These are phyloP conservation scores for Perca fluviatilis DNA, from an alignment of 2,113 vertebrate species.

Conservation along the genomic window DNA sequence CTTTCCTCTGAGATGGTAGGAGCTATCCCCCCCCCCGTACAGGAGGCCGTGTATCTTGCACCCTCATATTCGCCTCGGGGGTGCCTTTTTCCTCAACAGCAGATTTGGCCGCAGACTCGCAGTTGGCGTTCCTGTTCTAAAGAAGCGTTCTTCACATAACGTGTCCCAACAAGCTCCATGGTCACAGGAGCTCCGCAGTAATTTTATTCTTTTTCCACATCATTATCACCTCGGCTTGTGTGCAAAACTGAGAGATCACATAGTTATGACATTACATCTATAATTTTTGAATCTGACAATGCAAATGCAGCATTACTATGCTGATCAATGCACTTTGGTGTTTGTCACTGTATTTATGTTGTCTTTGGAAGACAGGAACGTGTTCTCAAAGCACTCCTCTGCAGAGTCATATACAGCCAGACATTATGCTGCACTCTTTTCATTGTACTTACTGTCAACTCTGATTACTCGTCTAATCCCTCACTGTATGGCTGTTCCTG, in stretches of 20 bases:
- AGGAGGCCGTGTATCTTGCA: slow-evolving; percentile 24
- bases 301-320: slow-evolving; percentile 16
- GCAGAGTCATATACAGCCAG: slow-evolving; percentile 4
- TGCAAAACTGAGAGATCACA: neutral
- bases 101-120: slow-evolving; percentile 39
- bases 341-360: slow-evolving; percentile 11
- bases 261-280: slow-evolving; percentile 22
- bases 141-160: slow-evolving; percentile 54
- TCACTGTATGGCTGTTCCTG: slow-evolving; percentile 19
- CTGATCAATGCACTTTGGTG: slow-evolving; percentile 4
- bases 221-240: slow-evolving; percentile 53
- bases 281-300: slow-evolving; percentile 5
- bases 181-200: slow-evolving; percentile 52
- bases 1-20: slow-evolving; percentile 11
- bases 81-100: slow-evolving; percentile 15
- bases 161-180: slow-evolving; percentile 60
- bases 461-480: slow-evolving; percentile 47
- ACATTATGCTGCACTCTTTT: slow-evolving; percentile 12
- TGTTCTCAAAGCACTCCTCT: slow-evolving; percentile 1
- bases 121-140: slow-evolving; percentile 57
- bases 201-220: slow-evolving; percentile 54
- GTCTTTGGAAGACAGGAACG: slow-evolving; percentile 9
- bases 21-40: slow-evolving; percentile 19
- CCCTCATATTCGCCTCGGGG: slow-evolving; percentile 21
- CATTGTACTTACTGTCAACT: slow-evolving; percentile 48